phyloP scores from a whole-genome alignment of 2,113 vertebrate genomes.

The Pycnonotus jocosus region DNA sequence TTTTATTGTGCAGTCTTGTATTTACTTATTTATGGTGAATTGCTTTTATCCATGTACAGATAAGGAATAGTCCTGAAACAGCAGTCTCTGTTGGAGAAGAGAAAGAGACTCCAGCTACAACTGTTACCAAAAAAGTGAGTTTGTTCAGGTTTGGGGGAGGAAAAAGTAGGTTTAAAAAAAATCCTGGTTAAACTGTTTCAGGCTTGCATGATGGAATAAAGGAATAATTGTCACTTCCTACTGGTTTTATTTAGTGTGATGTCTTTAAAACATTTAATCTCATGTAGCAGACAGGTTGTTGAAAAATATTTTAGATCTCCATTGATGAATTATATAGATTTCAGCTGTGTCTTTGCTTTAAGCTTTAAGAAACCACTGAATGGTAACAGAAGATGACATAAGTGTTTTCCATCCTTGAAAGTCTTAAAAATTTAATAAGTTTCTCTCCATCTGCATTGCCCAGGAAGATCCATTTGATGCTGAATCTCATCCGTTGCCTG shows the following conservation, averaged over 20 bases:
- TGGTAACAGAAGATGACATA: neutral
- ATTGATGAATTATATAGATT: neutral
- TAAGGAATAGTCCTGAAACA: constrained; percentile 74
- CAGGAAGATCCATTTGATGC: constrained; percentile 83
- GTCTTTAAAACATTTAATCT: neutral
- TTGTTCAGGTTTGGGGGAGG: neutral
- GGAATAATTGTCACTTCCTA: neutral
- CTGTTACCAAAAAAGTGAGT: constrained; percentile 61
- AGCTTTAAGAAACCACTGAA: neutral
- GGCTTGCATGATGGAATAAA: neutral
- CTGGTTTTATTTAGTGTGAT: neutral
- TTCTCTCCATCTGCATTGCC: neutral
- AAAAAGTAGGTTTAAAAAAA: neutral
- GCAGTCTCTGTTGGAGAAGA: constrained; percentile 52
- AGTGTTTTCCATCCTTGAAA: neutral
- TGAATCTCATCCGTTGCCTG: constrained; percentile 75
- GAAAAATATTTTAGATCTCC: neutral
- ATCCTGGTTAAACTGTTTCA: neutral
- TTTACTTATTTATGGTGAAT: neutral
- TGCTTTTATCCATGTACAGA: constrained; percentile 25
- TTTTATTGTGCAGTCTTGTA: neutral
- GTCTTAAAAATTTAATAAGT: constrained; percentile 15
- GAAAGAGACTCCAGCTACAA: constrained; percentile 47
- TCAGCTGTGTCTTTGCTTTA: neutral
- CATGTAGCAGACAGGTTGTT: neutral